Percentiles rank a stretch among this genome's conserved stretches.
Conservation (phyloP, 30 jellyfish, hydroid and myxozoan species). For the Aurelia sp. region DNA sequence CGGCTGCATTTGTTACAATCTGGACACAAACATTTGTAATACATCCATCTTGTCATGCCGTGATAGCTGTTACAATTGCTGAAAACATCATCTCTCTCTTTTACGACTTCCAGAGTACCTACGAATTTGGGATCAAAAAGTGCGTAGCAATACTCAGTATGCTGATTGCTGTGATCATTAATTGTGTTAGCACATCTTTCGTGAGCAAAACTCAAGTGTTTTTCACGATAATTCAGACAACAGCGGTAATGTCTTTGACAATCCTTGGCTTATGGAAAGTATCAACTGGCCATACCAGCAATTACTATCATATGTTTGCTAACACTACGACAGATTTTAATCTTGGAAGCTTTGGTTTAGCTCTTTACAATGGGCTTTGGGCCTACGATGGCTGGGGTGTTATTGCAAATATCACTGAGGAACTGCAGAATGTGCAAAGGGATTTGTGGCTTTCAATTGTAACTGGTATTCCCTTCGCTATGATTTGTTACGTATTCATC, state of each 20-base stretch:
- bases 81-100: slow-evolving; percentile 29
- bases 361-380: slow-evolving; percentile 65
- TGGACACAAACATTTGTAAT: slow-evolving; percentile 48
- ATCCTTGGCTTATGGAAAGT: slow-evolving; percentile 56
- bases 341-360: slow-evolving; percentile 23
- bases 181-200: too few species aligned
- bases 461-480: slow-evolving; percentile 64
- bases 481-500: slow-evolving; percentile 30
- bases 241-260: slow-evolving; percentile 33
- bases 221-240: slow-evolving; percentile 47
- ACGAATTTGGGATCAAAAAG: slow-evolving; percentile 18
- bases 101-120: background rate
- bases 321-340: background rate
- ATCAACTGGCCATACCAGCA: slow-evolving; percentile 31
- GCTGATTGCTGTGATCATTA: slow-evolving; percentile 5
- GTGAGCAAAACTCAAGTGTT: slow-evolving; percentile 5
- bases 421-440: slow-evolving; percentile 52
- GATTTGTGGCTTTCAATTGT: slow-evolving; percentile 44
- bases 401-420: slow-evolving; percentile 36
- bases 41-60: slow-evolving; percentile 47
- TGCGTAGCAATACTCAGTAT: slow-evolving; percentile 35
- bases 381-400: slow-evolving; percentile 81
- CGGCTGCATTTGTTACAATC: background rate
- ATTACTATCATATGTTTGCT: slow-evolving; percentile 23
- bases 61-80: slow-evolving; percentile 51